Evolutionary conservation across 2,113 vertebrate species (phyloP).

Genomic region (Suricata suricatta): DNA sequence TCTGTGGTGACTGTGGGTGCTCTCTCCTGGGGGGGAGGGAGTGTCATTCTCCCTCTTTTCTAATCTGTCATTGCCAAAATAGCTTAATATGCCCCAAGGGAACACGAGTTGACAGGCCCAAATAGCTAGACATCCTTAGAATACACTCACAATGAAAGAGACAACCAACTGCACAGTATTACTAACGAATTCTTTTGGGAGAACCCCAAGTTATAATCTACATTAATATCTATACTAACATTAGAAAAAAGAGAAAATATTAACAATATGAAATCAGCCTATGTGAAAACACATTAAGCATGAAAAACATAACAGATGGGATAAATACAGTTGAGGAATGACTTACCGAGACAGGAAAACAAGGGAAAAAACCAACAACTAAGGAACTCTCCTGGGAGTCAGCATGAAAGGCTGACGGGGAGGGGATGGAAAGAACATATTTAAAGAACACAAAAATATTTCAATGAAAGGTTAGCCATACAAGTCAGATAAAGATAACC

Average conservation of each 20-base stretch:
- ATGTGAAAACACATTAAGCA: slow-evolving; percentile 22
- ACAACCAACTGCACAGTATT: background rate
- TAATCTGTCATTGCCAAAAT: background rate
- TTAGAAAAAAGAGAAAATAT: background rate
- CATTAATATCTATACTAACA: background rate
- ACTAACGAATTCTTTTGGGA: slow-evolving; percentile 14
- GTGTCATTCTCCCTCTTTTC: background rate
- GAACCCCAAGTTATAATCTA: background rate
- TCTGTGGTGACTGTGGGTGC: background rate
- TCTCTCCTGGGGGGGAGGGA: background rate
- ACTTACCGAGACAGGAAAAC: background rate
- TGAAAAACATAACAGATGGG: background rate
- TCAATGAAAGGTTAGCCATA: background rate
- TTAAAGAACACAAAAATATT: background rate
- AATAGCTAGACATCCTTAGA: background rate
- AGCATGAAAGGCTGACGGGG: background rate
- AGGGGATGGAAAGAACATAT: background rate
- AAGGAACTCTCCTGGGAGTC: background rate
- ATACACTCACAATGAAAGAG: background rate
- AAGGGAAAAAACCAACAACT: background rate
- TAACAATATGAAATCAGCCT: background rate
- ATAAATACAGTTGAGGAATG: background rate
- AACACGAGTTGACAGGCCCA: background rate
- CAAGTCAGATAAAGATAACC: background rate
- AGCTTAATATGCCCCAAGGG: background rate